phyloP scores from a whole-genome alignment of 2,888 invertebrate species.

The Rhorus exstirpatorius region DNA sequence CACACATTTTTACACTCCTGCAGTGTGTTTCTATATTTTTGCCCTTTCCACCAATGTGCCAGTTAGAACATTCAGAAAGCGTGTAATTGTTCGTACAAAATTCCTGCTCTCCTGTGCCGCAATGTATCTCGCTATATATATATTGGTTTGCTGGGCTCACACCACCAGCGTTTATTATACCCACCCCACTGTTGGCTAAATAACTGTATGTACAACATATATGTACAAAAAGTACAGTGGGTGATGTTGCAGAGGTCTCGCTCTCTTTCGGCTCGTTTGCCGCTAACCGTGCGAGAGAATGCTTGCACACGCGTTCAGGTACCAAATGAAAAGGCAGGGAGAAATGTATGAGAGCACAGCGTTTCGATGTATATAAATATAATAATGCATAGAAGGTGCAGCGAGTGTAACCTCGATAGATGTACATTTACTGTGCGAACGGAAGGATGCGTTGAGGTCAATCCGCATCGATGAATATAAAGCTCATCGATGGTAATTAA shows the following conservation, averaged over 20 bases:
- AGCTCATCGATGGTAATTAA: slow-evolving; percentile 47
- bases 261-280: slow-evolving; percentile 63
- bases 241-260: slow-evolving; percentile 48
- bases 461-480: slow-evolving; percentile 50
- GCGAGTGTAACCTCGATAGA: slow-evolving; percentile 8
- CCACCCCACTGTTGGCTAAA: not conserved
- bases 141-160: too few species aligned
- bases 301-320: slow-evolving; percentile 34
- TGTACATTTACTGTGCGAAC: not conserved
- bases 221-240: slow-evolving; percentile 21
- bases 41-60: slow-evolving; percentile 52
- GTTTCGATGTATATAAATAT: not conserved
- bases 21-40: slow-evolving; percentile 23
- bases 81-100: slow-evolving; percentile 71
- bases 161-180: slow-evolving; percentile 18
- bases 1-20: slow-evolving; percentile 25
- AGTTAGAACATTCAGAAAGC: slow-evolving; percentile 66
- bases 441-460: slow-evolving; percentile 27
- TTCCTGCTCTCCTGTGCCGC: slow-evolving; percentile 46
- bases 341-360: slow-evolving; percentile 33
- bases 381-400: not conserved
- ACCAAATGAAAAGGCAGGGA: slow-evolving; percentile 54
- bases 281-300: slow-evolving; percentile 57
- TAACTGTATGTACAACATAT: slow-evolving; percentile 7
- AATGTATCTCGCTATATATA: slow-evolving; percentile 28